Evolutionary conservation across 92 coral and sea anemone genomes (phyloP).

Genomic region (Actinernus sp.): DNA sequence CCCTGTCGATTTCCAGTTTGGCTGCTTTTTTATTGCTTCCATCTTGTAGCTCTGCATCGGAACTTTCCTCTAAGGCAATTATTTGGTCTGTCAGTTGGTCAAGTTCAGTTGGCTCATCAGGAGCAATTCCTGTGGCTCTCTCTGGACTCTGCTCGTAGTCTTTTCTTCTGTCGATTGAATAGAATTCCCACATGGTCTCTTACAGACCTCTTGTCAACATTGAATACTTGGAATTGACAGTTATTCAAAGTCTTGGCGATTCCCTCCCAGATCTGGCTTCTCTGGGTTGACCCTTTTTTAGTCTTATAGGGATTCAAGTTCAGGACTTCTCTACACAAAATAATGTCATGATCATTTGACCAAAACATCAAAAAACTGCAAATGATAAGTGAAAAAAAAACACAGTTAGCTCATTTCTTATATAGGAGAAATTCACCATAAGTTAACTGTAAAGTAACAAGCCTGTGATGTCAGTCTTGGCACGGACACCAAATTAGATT

Average conservation of each 20-base stretch:
- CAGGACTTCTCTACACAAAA: no score
- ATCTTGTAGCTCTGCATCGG: slow-evolving; percentile 52
- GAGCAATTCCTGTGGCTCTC: slow-evolving; percentile 45
- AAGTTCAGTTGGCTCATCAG: slow-evolving; percentile 55
- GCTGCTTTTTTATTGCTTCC: slow-evolving; percentile 21
- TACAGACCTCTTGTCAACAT: slow-evolving; percentile 49
- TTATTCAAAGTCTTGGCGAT: no score
- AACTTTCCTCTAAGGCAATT: slow-evolving; percentile 63
- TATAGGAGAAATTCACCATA: no score
- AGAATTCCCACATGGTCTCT: no score
- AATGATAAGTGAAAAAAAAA: no score
- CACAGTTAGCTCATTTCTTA: no score
- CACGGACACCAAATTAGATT: no score
- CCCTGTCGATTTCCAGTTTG: slow-evolving; percentile 45
- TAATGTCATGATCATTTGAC: slow-evolving; percentile 46
- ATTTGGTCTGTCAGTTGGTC: slow-evolving; percentile 50
- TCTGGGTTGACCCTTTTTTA: no score
- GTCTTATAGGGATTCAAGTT: no score
- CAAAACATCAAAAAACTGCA: slow-evolving; percentile 39
- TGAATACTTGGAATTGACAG: slow-evolving; percentile 31
- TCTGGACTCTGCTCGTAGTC: slow-evolving; percentile 49
- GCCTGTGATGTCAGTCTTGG: no score
- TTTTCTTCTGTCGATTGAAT: slow-evolving; percentile 44
- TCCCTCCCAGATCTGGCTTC: no score
- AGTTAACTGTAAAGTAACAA: no score